Evolutionary conservation across 2,888 invertebrate genomes (phyloP).

Genomic region (Cryptus armator): DNA sequence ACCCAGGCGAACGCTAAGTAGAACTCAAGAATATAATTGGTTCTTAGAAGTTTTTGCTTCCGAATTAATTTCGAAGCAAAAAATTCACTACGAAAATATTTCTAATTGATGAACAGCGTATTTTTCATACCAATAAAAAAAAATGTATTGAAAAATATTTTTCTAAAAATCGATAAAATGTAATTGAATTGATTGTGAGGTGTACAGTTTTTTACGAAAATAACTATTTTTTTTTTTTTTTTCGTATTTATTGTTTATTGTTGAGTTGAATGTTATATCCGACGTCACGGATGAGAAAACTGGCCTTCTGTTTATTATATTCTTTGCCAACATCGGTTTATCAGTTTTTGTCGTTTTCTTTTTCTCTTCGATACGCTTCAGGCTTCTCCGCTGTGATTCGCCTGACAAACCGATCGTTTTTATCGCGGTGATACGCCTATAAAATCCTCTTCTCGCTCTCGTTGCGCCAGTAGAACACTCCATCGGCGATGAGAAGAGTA

Average conservation of each 20-base stretch:
- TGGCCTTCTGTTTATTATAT: slow-evolving; percentile 60
- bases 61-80: not conserved
- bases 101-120: no score
- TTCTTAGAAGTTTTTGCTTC: not conserved
- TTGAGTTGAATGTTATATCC: no score
- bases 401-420: slow-evolving; percentile 66
- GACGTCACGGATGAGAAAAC: slow-evolving; percentile 57
- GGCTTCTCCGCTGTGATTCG: slow-evolving; percentile 45
- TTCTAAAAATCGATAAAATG: no score
- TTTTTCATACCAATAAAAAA: no score
- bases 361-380: slow-evolving; percentile 20
- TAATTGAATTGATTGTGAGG: no score
- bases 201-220: no score
- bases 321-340: slow-evolving; percentile 32
- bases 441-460: slow-evolving; percentile 69
- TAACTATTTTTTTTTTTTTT: no score
- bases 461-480: slow-evolving; percentile 64
- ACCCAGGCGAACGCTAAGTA: slow-evolving; percentile 2
- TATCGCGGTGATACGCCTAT: slow-evolving; percentile 76
- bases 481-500: slow-evolving; percentile 61
- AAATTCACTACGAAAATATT: no score
- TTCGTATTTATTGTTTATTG: no score
- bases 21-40: not conserved
- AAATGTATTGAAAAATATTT: no score
- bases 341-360: slow-evolving; percentile 13